Evolutionary conservation across 1,140 invertebrate genomes (phyloP), one percentile per base, ranked within the genome.

Genomic region (Penaeus vannamei): DNA sequence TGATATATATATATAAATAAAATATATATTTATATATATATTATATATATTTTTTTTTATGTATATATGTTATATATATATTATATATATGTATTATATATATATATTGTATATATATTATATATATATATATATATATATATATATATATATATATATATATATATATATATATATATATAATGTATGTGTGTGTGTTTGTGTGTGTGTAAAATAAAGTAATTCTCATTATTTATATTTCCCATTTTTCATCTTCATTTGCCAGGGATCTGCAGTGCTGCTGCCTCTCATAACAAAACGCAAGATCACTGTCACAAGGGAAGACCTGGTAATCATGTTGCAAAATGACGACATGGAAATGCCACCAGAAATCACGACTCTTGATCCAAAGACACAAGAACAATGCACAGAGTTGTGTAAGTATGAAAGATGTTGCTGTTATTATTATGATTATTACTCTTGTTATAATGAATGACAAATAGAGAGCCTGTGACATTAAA

Each of bases 301-400:
- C 42, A 95, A 95, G 89, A 93, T 98, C n/a, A 91, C 93, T 17
- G 94, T 98, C 84, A 93, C 94, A 0, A 96, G 95, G 89, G 94
- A 96, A n/a, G 97, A 98, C 93, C 93, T 98, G 2, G 94, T 97
- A 4, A 94, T 95, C 62, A 94, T 98, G 46, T 94, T 98, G 23
- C 95, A 95, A 90, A 96, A 96, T 92, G 95, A 97, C 91, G 95
- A 96, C 93, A 96, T 96, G 1, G 94, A 95, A 85, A 95, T 95
- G 86, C 96, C 96, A 61, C 95, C 96, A 0, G 94, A 95, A 76
- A 94, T 97, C 72, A 93, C 93, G 32, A 93, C 95, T 69, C 66
- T 89, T 23, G 61, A 95, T 59, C 91, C 94, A 90, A 93, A 93
- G 4, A 95, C 96, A 7, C 96, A 96, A 76, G 90, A 92, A 62